Evolutionary conservation across 2,113 vertebrate genomes (phyloP), one percentile per base, ranked within the genome.

Genomic region (Lichenostomus cassidix): DNA sequence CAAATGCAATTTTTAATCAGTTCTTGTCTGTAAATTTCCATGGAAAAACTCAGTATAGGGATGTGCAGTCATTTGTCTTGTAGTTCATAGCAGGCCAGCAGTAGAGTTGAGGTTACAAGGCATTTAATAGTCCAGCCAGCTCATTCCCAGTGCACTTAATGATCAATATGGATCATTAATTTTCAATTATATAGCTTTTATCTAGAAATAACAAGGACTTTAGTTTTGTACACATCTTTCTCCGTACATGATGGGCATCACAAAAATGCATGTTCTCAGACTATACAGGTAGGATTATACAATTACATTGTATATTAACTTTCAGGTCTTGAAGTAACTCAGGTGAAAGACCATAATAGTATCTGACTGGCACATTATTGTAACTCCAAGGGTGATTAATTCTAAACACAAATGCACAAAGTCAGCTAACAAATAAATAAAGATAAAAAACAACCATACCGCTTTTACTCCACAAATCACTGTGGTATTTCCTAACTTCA

Each of bases 381-480:
- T 46, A 77, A 73, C 4, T 76, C 25, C 25, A 7, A 19, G 39
- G 19, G n/a, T 0, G 1, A 37, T 27, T 52, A 28, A 69, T 47
- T 73, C 74, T 46, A 27, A 89, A 76, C 19, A 71, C 0, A 0
- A 82, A 92, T 41, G 8, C 53, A 52, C 12, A 23, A 75, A 52
- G 35, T 77, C 63, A 83, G 37, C 37, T 68, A 70, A 47, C 50
- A 77, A 29, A n/a, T 63, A 82, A 29, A 74, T 46, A 50, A 53
- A 88, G 58, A 82, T 39, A 49, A 83, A 60, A 87, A 15, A 2
- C 47, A 90, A 74, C 95, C 96, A 77, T 98, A 99, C 99, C 94
- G 98, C 99, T 98, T 99, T 99, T 76, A 99, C 97, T 56, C 99
- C 99, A 95, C 99, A 99, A 70, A 99, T 98, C 60, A 99, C 98